Evolutionary conservation across 2,888 invertebrate genomes (phyloP).

Genomic region (Pilophorus perplexus): DNA sequence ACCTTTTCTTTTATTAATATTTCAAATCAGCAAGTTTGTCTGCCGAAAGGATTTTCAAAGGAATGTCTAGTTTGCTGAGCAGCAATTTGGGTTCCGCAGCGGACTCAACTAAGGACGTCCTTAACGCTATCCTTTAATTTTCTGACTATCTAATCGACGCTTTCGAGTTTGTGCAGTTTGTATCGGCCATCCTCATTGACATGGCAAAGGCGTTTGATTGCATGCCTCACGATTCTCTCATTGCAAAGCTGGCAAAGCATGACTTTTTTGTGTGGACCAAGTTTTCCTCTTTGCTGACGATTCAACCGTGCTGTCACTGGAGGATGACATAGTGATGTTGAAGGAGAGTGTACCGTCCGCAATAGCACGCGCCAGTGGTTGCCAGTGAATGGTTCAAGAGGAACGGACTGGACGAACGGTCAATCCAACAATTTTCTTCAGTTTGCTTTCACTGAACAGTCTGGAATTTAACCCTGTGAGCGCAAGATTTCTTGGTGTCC

Average conservation of each 20-base stretch:
- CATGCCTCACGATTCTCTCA: neutral
- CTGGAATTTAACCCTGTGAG: neutral
- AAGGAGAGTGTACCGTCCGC: neutral
- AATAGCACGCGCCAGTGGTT: neutral
- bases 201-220: neutral
- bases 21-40: too few relatives aligned
- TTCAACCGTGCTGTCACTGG: neutral
- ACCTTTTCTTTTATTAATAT: too few relatives aligned
- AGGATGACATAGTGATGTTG: neutral
- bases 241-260: neutral
- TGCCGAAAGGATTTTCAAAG: too few relatives aligned
- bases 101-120: too few relatives aligned
- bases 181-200: too few relatives aligned
- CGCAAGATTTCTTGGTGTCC: neutral
- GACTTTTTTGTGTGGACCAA: neutral
- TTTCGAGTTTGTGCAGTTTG: too few relatives aligned
- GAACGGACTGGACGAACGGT: neutral
- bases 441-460: too few relatives aligned
- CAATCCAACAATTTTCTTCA: too few relatives aligned
- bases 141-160: too few relatives aligned
- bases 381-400: neutral
- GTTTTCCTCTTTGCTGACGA: neutral
- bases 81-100: too few relatives aligned
- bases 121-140: too few relatives aligned
- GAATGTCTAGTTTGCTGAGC: too few relatives aligned